phyloP scores from a whole-genome alignment of 2,113 vertebrate genomes.

The Ifrita kowaldi region DNA sequence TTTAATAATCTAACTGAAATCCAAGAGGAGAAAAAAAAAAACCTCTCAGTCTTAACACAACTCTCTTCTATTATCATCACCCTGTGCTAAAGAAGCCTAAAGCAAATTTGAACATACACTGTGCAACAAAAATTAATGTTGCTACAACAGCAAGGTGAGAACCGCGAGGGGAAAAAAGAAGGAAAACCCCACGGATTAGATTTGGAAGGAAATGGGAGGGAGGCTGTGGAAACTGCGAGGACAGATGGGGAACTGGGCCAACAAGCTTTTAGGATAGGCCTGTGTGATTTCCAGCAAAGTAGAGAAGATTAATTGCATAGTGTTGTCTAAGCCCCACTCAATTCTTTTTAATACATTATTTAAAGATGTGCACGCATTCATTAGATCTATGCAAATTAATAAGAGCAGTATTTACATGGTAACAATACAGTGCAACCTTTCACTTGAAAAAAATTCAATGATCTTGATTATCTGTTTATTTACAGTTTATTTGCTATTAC shows the following conservation, averaged over 20 bases:
- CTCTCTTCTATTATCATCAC: not conserved
- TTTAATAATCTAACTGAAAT: not conserved
- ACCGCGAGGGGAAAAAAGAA: not conserved
- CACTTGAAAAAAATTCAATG: not conserved
- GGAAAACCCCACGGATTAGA: not conserved
- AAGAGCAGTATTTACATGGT: not conserved
- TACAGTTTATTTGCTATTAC: not conserved
- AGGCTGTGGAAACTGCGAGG: not conserved
- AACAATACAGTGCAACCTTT: not conserved
- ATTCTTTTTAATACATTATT: not conserved
- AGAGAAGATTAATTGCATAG: not conserved
- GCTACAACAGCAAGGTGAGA: not conserved
- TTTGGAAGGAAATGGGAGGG: not conserved
- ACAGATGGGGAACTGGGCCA: slow-evolving; percentile 26
- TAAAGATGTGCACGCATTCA: not conserved
- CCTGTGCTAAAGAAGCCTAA: not conserved
- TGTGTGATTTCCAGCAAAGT: slow-evolving; percentile 13
- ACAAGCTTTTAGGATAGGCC: not conserved
- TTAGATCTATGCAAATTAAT: not conserved
- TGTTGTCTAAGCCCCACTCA: not conserved
- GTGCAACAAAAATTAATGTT: not conserved
- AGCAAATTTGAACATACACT: not conserved
- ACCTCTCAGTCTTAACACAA: not conserved
- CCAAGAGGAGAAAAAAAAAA: not conserved
- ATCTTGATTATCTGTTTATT: slow-evolving; percentile 1